Base-by-base conservation (phyloP, 2,888 invertebrate genomes). In the Drosophila leonis region DNA sequence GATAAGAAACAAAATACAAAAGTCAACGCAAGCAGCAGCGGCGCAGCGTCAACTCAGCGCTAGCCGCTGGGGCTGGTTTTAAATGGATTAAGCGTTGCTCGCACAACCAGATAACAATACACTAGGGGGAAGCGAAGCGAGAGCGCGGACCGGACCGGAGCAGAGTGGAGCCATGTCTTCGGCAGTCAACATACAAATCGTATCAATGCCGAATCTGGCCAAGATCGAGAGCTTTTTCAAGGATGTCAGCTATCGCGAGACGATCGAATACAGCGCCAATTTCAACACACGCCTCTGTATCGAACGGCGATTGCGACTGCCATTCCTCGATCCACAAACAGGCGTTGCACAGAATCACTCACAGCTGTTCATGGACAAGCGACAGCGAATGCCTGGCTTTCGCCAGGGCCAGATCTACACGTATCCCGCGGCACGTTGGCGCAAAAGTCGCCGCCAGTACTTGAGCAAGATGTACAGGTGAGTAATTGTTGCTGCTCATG, bases 271-370 rank as follows among this genome's bases (percentile, higher is more conserved):
- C 39, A 97, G 98, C n/a, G 97, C 97, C 55, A 97, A 96, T 91
- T 98, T 97, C 93, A 99, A 99, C 93, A 97, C 97, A 68, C 94
- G 98, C 94, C 93, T 99, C 94, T 97, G 98, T 93, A 95, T 97
- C 78, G 98, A 99, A 93, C 95, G 98, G 80, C 95, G 98, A 88
- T 94, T 98, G 93, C 95, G 98, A 78, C 95, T 98, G 94, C 99
- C 99, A 31, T 99, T 98, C 92, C 95, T 99, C 85, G 99, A 99
- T 94, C 98, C 98, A n/a, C 98, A 98, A 93, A 98, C 98, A 72
- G 98, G 97, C 77, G 98, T 99, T 57, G 98, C 98, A 35, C 99
- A 99, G 93, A 98, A 97, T 92, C 98, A 98, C 93, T 98, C 98
- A 88, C 96, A 96, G 87, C 94, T 98, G 80, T 97, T 98, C 88